A percentile compares a stretch with the other conserved stretches of the same genome.
phyloP scores from a whole-genome alignment of 2,888 invertebrate species.

The Acleris literana region DNA sequence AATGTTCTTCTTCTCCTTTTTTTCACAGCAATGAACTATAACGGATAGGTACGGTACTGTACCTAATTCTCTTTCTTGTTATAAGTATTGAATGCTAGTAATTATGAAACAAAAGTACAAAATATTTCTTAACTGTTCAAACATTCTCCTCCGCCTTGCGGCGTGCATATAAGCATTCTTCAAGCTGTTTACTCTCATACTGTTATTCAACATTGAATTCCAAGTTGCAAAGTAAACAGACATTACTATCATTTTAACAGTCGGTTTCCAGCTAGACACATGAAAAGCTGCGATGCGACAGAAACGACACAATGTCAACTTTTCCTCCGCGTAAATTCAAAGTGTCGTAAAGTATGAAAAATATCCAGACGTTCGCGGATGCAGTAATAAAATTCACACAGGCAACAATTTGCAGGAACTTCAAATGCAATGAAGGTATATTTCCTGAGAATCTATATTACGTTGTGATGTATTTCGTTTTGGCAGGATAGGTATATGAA shows the following conservation, averaged over 20 bases:
- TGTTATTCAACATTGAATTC: slow-evolving; percentile 28
- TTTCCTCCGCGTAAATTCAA: slow-evolving; percentile 70
- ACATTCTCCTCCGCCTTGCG: too few relatives aligned
- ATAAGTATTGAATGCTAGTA: too few relatives aligned
- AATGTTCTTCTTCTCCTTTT: too few relatives aligned
- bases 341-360: slow-evolving; percentile 80
- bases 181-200: slow-evolving; percentile 13
- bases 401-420: slow-evolving; percentile 53
- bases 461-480: slow-evolving; percentile 3
- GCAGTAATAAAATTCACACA: slow-evolving; percentile 62
- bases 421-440: slow-evolving; percentile 43
- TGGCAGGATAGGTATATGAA: background rate
- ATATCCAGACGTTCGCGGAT: slow-evolving; percentile 59
- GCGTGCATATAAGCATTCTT: background rate
- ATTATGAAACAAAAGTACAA: too few relatives aligned
- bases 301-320: slow-evolving; percentile 50
- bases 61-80: too few relatives aligned
- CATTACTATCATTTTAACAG: slow-evolving; percentile 46
- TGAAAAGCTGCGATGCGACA: slow-evolving; percentile 48
- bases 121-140: too few relatives aligned
- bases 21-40: too few relatives aligned
- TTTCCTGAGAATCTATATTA: slow-evolving; percentile 11
- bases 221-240: slow-evolving; percentile 43
- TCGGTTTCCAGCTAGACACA: slow-evolving; percentile 48
- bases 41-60: too few relatives aligned